Evolutionary conservation across 2,113 vertebrate genomes (phyloP).

Genomic region (Pygoscelis adeliae): DNA sequence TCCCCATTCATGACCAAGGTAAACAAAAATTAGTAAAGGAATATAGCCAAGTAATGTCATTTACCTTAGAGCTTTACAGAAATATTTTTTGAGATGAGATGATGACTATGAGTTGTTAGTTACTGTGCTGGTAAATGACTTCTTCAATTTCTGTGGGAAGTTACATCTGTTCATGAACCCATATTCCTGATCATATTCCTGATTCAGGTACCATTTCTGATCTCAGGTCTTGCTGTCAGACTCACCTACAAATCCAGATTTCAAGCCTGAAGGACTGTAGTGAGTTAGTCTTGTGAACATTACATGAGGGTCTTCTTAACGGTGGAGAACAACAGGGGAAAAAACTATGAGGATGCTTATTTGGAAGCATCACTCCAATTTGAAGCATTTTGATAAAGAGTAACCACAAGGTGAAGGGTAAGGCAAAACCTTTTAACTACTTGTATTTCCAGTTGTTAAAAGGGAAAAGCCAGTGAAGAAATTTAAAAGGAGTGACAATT

Average conservation of each 20-base stretch:
- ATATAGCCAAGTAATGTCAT: background rate
- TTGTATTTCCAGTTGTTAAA: background rate
- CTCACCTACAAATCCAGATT: background rate
- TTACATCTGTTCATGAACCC: background rate
- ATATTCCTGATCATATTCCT: background rate
- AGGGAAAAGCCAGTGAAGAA: background rate
- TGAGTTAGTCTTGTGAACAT: background rate
- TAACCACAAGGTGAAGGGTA: background rate
- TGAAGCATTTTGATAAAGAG: background rate
- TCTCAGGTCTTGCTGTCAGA: background rate
- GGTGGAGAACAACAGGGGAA: background rate
- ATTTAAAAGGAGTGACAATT: constrained; percentile 7
- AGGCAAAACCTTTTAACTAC: background rate
- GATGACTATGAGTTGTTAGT: background rate
- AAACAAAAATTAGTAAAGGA: background rate
- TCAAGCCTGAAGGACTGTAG: background rate
- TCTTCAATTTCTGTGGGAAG: background rate
- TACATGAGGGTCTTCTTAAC: background rate
- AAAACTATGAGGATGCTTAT: background rate
- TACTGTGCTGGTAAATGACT: background rate
- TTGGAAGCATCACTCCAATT: background rate
- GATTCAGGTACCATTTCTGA: background rate
- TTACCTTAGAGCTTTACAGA: background rate
- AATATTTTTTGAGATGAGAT: background rate
- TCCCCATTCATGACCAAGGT: background rate